Evolutionary conservation across 2,888 invertebrate species (phyloP), one percentile per base, ranked within the genome.

Genomic region (Pasiphila rectangulata): DNA sequence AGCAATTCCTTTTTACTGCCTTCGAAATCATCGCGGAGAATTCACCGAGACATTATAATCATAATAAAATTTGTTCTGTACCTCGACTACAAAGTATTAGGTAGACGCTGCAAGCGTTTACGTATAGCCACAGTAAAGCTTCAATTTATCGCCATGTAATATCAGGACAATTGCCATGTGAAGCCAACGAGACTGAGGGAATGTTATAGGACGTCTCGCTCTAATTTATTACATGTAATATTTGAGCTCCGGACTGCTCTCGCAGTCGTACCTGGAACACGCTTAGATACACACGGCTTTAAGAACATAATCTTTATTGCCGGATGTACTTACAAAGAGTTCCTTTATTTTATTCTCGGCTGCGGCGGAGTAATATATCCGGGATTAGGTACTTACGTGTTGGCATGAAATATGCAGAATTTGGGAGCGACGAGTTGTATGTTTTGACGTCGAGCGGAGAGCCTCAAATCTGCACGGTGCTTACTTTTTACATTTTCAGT

Each of bases 181-280:
- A 73, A 73, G 75, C 67, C 68, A 75, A 75, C 70, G 75, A 74
- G 72, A 67, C 67, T 71, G 67, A 63, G 69, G 69, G 72, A 74
- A 78, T 75, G 79, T 75, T 68, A 17, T 32, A 67, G 63, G 58
- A 57, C 64, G 56, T 68, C 66, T 64, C 65, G 64, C 63, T 66
- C 66, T 81, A 82, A 83, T 81, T 83, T 83, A 83, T 82, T 78
- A 68, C 68, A 74, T 60, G 80, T 81, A 81, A 83, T 82, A 81
- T 80, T 77, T 68, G 71, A 61, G 69, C 69, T 66, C 56, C 58
- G 63, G 65, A 59, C 66, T 59, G 54, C 63, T 54, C 57, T 61
- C 62, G 27, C 6, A 23, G 38, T 49, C 49, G 24, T 50, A 71
- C 74, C 70, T 69, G 66, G 54, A 42, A 61, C 67, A 59, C 46